Base-by-base conservation (phyloP, 1,140 invertebrate species). In the Saxidomus purpurata region DNA sequence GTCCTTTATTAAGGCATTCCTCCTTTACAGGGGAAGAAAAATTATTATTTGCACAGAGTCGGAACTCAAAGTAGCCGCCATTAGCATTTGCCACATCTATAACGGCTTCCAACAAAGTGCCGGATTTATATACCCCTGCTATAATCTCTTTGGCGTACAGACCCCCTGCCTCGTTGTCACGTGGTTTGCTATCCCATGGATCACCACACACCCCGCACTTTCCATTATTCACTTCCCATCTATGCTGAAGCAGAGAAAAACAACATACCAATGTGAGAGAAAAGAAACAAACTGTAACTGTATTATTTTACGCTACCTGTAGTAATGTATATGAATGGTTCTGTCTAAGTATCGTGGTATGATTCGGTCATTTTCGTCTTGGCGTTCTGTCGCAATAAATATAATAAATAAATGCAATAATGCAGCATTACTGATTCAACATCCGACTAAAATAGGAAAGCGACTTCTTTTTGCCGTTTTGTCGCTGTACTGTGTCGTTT, bases 1-100 rank as follows among this genome's bases (percentile, higher is more conserved):
- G 67, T 47, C 92, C 87, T 63, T 91, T 69, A 36, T 94, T 91
- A 19, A 94, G 88, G 80, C 94, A 94, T 43, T 92, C 86, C 77
- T 94, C 92, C 4, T 90, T 93, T 2, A 92, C 94, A 22, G 86
- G 52, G 1, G 34, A 71, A 15, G 87, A 91, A 0, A 91, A 83
- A 93, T 98, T 97, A 0, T 97, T 97, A 13, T 91, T 89, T 13
- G 92, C 91, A 69, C 94, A 94, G n/a, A 94, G 74, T 13, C 91
- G 88, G 36, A 94, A 93, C 80, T 94, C 93, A 74, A 94, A 93
- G 80, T 87, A 94, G 15, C 94, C 93, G 40, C 92, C 80, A 87
- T 47, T 76, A 15, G 61, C 63, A n/a, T 52, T 71, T 8, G 79
- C 38, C 4, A 89, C 69, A 34, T 89, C 87, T 25, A 71, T 59